A percentile compares a stretch with the other conserved stretches of the same genome.
Evolutionary conservation across 2,888 invertebrate species (phyloP).

Genomic region (Chrysolina americana): DNA sequence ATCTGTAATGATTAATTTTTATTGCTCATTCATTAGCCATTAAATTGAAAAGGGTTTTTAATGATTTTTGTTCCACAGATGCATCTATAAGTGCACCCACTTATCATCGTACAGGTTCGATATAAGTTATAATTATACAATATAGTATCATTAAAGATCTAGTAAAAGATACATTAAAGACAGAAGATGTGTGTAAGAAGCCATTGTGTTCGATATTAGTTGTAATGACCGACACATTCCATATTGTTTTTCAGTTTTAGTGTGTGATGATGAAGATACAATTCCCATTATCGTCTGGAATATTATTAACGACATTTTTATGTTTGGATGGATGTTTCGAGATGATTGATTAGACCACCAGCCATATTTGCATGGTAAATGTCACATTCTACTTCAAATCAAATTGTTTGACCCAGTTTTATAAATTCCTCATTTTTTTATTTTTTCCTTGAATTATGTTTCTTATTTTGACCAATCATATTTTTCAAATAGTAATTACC

Average conservation of each 20-base stretch:
- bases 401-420: no score
- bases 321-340: no score
- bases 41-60: conserved; percentile 37
- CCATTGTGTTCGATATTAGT: conserved; percentile 14
- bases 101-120: background rate
- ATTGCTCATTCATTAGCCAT: conserved; percentile 23
- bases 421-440: no score
- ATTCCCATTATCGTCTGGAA: no score
- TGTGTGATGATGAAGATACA: no score
- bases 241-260: background rate
- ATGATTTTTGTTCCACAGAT: conserved; percentile 8
- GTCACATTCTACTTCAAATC: background rate
- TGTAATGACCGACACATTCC: conserved; percentile 23
- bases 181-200: background rate
- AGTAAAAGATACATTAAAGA: conserved; percentile 9
- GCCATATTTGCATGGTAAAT: no score
- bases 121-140: conserved; percentile 23
- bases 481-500: background rate
- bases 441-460: no score
- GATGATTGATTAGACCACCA: no score
- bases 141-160: conserved; percentile 29
- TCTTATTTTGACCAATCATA: background rate
- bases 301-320: no score
- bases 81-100: conserved; percentile 29
- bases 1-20: conserved; percentile 10